phyloP scores from a whole-genome alignment of 2,888 invertebrate genomes.

The Slavum lentiscoides region DNA sequence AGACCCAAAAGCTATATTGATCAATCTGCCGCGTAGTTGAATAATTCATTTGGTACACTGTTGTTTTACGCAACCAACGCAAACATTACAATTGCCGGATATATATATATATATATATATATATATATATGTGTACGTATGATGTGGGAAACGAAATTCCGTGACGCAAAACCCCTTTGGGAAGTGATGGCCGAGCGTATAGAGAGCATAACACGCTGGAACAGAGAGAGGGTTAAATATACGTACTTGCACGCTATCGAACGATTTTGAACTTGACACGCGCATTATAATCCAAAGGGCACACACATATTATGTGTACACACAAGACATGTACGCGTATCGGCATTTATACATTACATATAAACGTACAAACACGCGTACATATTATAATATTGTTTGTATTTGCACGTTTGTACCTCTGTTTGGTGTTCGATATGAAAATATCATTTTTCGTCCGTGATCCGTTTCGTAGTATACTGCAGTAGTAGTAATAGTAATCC shows the following conservation, averaged over 20 bases:
- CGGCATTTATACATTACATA: too few relatives aligned
- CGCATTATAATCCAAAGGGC: slow-evolving; percentile 33
- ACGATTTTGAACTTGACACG: slow-evolving; percentile 46
- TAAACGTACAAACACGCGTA: too few relatives aligned
- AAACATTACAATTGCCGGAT: slow-evolving; percentile 37
- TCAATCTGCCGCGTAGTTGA: slow-evolving; percentile 41
- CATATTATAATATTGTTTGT: too few relatives aligned
- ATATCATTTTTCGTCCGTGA: too few relatives aligned
- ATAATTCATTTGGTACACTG: slow-evolving; percentile 41
- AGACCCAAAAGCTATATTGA: slow-evolving; percentile 36
- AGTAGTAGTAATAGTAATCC: too few relatives aligned
- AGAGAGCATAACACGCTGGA: not conserved
- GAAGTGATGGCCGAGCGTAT: not conserved
- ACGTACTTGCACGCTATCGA: not conserved
- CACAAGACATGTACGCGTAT: not conserved
- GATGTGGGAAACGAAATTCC: slow-evolving; percentile 7
- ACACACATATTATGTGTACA: not conserved
- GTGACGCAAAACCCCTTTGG: slow-evolving; percentile 9
- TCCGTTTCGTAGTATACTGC: too few relatives aligned
- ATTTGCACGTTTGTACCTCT: too few relatives aligned
- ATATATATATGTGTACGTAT: too few relatives aligned
- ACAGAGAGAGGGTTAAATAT: not conserved
- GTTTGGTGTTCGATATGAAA: too few relatives aligned
- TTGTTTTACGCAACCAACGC: slow-evolving; percentile 36
- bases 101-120: not conserved